These are phyloP conservation scores for Dendroctonus ponderosae DNA, from an alignment of 1,140 invertebrate species.

Conservation along the genomic window DNA sequence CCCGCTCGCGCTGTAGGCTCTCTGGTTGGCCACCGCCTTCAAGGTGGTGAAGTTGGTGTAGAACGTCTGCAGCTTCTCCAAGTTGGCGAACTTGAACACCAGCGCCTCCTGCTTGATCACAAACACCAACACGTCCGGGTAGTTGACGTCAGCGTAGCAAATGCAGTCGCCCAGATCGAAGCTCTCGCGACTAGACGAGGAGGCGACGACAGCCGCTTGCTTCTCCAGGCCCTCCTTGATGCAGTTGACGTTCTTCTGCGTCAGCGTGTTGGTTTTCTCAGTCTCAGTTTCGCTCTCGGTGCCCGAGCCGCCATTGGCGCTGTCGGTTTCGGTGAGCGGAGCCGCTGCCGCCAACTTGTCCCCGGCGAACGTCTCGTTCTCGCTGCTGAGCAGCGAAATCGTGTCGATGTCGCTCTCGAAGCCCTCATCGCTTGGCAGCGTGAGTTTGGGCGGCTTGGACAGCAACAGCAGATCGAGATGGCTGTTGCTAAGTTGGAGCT, in stretches of 20 bases:
- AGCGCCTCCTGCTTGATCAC: slow-evolving; percentile 48
- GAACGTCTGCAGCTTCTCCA: slow-evolving; percentile 43
- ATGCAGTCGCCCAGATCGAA: slow-evolving; percentile 49
- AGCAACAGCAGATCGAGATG: slow-evolving; percentile 40
- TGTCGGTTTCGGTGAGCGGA: slow-evolving; percentile 44
- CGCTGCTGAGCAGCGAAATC: slow-evolving; percentile 47
- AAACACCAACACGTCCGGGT: slow-evolving; percentile 48
- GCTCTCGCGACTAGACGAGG: slow-evolving; percentile 34
- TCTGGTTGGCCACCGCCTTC: slow-evolving; percentile 48
- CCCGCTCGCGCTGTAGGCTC: slow-evolving; percentile 37
- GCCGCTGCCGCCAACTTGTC: slow-evolving; percentile 31
- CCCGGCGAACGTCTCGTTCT: slow-evolving; percentile 43
- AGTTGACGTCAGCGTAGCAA: slow-evolving; percentile 49
- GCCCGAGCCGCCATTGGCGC: slow-evolving; percentile 49
- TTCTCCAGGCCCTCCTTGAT: slow-evolving; percentile 28
- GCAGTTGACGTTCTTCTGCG: slow-evolving; percentile 24
- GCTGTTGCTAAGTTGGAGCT: slow-evolving; percentile 39
- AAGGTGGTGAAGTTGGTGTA: slow-evolving; percentile 48
- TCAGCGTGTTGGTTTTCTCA: slow-evolving; percentile 29
- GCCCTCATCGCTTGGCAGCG: slow-evolving; percentile 45
- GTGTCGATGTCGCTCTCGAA: slow-evolving; percentile 52
- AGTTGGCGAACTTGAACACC: slow-evolving; percentile 49
- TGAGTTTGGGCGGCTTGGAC: slow-evolving; percentile 35
- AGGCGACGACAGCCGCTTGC: background rate
- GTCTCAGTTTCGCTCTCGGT: slow-evolving; percentile 47